Conservation (phyloP, 1,140 invertebrate species). For the Euura lappo region DNA sequence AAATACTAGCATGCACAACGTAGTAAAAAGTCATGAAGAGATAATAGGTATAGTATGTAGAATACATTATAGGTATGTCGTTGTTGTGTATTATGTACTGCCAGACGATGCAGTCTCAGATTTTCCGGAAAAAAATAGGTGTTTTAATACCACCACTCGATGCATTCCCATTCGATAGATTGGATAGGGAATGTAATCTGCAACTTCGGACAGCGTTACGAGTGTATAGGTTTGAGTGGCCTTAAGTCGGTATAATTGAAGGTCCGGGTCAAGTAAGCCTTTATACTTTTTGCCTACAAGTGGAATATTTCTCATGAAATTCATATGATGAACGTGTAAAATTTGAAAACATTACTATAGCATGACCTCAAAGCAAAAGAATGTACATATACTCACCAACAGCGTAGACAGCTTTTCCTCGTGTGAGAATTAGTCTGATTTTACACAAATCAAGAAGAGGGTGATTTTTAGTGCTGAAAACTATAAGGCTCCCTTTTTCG, state of each 20-base stretch:
- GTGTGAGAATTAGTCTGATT: background rate
- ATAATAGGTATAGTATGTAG: background rate
- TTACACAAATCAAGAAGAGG: background rate
- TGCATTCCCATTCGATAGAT: background rate
- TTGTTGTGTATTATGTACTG: background rate
- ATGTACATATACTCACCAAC: background rate
- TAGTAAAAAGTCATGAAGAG: background rate
- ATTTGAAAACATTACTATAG: background rate
- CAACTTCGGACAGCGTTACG: background rate
- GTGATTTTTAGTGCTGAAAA: background rate
- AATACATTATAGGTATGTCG: constrained; percentile 1
- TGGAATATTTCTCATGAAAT: background rate
- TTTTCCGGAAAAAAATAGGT: background rate
- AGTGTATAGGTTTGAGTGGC: background rate
- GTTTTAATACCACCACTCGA: background rate
- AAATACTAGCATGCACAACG: background rate
- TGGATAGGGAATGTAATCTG: background rate
- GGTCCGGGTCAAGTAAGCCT: background rate
- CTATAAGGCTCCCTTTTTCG: background rate
- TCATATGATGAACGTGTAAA: background rate
- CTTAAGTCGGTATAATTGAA: background rate
- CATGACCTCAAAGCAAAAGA: background rate
- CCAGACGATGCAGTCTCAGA: background rate
- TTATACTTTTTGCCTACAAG: background rate
- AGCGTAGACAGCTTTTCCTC: background rate